Evolutionary conservation across 2,888 invertebrate species (phyloP), one percentile per base, ranked within the genome.

Genomic region (Tetranychus truncatus): DNA sequence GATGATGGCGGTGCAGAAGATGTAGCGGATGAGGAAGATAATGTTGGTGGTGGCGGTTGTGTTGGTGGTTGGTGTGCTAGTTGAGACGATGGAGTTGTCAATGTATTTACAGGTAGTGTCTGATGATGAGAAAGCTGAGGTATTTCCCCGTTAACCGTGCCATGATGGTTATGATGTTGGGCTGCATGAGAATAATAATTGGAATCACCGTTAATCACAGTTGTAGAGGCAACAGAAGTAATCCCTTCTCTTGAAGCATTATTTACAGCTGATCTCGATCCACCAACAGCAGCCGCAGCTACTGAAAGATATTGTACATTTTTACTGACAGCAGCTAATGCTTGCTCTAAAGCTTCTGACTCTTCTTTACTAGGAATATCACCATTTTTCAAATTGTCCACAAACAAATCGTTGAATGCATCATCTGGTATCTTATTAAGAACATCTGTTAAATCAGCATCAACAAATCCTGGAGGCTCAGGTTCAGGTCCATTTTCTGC

Each of bases 321-420:
- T 78, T 81, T 81, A 21, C 89, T 89, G 71, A 89, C 90, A 73
- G 88, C 88, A 79, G 89, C 89, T 78, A 93, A 83, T 9, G 92
- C 92, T 77, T 92, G 88, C 81, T 92, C 92, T 80, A 93, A 83
- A 82, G 92, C 92, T 79, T 92, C 92, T 65, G 91, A 89, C 83
- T 93, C 92, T 81, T 91, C 92, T 81, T 88, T 86, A 73, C 88
- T 87, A 66, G 88, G 88, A 80, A 87, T 87, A 80, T 87, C 88
- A n/a, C 88, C 88, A 81, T 88, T 88, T 44, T 74, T 74, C 8
- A 75, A n/a, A 75, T 78, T 79, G 82, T 83, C 90, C 81, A 88
- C 87, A 83, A 90, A 91, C 75, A 91, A 85, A 82, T 91, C 91
- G 82, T 88, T 90, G 83, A 91, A 90, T 81, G 90, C 90, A 82